Base-by-base conservation (phyloP, 2,888 invertebrate genomes). In the Drosophila multiciliata region DNA sequence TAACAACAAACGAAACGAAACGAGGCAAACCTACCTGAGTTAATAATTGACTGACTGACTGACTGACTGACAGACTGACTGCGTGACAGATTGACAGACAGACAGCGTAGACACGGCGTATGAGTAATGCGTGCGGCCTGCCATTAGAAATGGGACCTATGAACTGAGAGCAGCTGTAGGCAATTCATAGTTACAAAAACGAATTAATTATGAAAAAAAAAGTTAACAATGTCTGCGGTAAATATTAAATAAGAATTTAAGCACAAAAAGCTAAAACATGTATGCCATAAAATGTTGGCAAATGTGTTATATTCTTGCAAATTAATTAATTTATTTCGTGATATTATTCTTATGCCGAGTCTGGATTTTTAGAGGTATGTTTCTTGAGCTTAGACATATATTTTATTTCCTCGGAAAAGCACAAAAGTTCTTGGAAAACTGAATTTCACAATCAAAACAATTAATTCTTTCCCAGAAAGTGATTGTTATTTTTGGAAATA, bases 171-270 rank as follows among this genome's bases (percentile, higher is more conserved):
- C 40, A 42, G 38, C 26, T 65, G n/a, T 17, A 32, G 26, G 29
- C 38, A 20, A 38, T 36, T 26, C 54, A 32, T 33, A 58, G 29
- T 26, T 32, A 61, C 48, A 53, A 17, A 65, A 62, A 65, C 52
- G 59, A 70, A 75, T 81, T 87, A 85, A 85, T 85, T 81, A 79
- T 73, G 70, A 69, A 69, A 83, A 69, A 86, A 83, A 71, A 57
- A 23, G 73, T 75, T 68, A 72, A 75, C 69, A 77, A 70, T 67
- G 73, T 75, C 77, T 70, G 65, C 66, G 70, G 83, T 83, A 76
- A 82, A 76, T 78, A 82, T 72, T 63, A 78, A 80, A 72, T 63
- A 64, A 62, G 69, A 35, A 52, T 54, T 52, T 54, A 40, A 58
- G 50, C 45, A 54, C 36, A 45, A 35, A 64, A 54, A 23, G 11